phyloP scores from a whole-genome alignment of 2,797 vertebrate species.

The Graptemys geographica region DNA sequence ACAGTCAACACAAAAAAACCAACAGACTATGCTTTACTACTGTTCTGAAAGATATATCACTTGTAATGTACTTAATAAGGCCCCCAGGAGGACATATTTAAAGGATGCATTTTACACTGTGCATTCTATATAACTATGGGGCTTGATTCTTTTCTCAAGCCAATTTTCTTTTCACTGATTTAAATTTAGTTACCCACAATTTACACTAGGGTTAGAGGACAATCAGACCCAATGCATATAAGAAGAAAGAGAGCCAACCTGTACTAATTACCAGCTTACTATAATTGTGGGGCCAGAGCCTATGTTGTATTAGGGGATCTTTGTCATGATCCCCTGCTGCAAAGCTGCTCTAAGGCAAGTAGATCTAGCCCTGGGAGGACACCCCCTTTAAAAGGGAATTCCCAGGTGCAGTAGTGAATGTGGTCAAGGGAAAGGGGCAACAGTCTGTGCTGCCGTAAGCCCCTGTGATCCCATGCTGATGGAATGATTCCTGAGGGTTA shows the following conservation, averaged over 20 bases:
- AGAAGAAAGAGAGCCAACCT: not conserved
- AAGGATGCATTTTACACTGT: not conserved
- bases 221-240: not conserved
- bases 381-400: not conserved
- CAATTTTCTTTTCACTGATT: not conserved
- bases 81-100: not conserved
- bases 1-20: not conserved
- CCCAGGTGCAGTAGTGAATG: not conserved
- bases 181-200: not conserved
- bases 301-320: not conserved
- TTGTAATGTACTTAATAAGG: not conserved
- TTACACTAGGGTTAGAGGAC: not conserved
- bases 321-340: not conserved
- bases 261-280: not conserved
- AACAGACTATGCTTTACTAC: not conserved
- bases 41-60: not conserved
- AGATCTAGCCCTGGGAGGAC: not conserved
- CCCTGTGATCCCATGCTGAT: not conserved
- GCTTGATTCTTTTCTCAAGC: not conserved
- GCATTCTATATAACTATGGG: not conserved
- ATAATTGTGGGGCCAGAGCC: not conserved
- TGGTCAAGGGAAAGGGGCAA: not conserved
- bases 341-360: slow-evolving; percentile 3
- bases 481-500: not conserved
- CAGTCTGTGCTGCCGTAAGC: not conserved